Evolutionary conservation across 2,797 vertebrate species (phyloP).

Genomic region (Petrocephalus sullivani): DNA sequence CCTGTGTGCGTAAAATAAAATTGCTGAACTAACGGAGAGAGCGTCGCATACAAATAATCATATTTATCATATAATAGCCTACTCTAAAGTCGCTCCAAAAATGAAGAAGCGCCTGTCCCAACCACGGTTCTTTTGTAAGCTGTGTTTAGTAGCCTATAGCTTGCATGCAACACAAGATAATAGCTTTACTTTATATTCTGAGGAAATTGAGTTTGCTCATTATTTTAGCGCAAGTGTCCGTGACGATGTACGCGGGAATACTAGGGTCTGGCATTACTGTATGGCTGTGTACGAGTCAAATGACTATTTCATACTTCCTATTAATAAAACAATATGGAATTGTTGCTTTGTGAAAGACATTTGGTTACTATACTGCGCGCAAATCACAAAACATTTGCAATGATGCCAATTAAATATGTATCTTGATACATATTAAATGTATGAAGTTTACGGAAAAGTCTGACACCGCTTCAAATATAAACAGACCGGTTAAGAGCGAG

Average conservation of each 20-base stretch:
- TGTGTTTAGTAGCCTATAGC: not conserved
- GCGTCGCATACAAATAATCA: not conserved
- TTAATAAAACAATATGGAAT: not conserved
- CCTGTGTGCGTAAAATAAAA: not conserved
- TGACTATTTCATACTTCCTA: not conserved
- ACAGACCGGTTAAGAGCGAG: not conserved
- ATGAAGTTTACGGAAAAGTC: not conserved
- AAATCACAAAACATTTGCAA: not conserved
- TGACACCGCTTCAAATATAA: not conserved
- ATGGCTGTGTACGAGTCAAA: not conserved
- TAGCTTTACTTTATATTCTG: not conserved
- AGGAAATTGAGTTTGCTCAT: not conserved
- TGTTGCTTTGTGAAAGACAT: not conserved
- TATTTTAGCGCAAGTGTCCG: not conserved
- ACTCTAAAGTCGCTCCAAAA: not conserved
- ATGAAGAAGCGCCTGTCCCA: not conserved
- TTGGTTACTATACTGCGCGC: not conserved
- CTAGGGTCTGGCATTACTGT: not conserved
- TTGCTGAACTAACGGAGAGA: not conserved
- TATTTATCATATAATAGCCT: not conserved
- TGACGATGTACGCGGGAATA: not conserved
- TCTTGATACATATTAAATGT: not conserved
- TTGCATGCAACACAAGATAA: not conserved
- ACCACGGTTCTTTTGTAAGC: not conserved
- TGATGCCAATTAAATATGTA: not conserved